A percentile compares a stretch with the other conserved stretches of the same genome.
These are phyloP conservation scores for Phaethon lepturus DNA, from an alignment of 2,113 vertebrate genomes.

Conservation along the genomic window DNA sequence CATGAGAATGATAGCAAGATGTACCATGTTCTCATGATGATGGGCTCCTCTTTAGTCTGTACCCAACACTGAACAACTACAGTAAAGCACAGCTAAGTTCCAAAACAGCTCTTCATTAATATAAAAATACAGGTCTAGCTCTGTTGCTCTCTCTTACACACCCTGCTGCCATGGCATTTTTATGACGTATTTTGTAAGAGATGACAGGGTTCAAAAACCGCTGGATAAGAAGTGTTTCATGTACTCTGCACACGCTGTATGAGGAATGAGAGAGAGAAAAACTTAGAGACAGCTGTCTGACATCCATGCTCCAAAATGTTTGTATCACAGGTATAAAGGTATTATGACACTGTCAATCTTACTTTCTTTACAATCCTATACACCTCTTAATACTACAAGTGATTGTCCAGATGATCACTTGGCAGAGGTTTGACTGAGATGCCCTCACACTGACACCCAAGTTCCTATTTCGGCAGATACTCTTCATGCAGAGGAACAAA, in stretches of 20 bases:
- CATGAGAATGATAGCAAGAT: not conserved
- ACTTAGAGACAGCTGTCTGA: not conserved
- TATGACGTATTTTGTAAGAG: not conserved
- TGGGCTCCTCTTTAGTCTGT: not conserved
- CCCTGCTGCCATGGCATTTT: rapidly evolving
- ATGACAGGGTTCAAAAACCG: not conserved
- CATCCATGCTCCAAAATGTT: not conserved
- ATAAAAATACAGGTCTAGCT: not conserved
- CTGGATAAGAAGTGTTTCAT: not conserved
- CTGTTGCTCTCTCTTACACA: not conserved
- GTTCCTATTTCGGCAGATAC: not conserved
- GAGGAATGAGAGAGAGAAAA: not conserved
- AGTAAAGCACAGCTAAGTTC: not conserved
- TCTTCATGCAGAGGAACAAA: not conserved
- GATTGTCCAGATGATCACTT: not conserved
- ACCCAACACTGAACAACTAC: not conserved
- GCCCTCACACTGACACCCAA: not conserved
- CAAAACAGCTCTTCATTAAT: not conserved
- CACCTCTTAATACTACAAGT: not conserved
- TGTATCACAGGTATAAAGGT: not conserved
- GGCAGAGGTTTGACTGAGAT: not conserved
- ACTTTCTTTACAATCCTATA: not conserved
- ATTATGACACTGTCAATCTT: not conserved
- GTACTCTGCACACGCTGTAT: rapidly evolving
- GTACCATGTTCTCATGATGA: not conserved